Conservation (phyloP, 2,888 invertebrate species). For the Troilus luridus region DNA sequence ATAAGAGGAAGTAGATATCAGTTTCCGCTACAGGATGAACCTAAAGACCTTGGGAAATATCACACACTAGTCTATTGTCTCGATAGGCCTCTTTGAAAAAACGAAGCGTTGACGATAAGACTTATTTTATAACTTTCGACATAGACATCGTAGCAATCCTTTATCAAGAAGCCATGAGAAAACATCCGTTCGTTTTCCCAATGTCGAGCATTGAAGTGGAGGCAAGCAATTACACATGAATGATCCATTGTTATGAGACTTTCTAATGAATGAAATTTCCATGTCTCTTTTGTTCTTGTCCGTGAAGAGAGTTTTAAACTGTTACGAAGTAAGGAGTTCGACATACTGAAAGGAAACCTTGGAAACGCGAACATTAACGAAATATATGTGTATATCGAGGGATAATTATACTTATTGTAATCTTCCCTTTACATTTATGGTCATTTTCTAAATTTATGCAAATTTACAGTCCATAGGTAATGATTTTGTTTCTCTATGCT, state of each 20-base stretch:
- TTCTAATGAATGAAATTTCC: neutral
- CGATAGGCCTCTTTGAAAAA: neutral
- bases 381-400: no score
- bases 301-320: neutral
- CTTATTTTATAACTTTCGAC: neutral
- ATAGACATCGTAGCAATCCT: neutral
- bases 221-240: neutral
- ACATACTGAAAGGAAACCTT: neutral
- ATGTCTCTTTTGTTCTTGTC: neutral
- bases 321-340: neutral
- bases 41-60: neutral
- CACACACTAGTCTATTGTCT: neutral
- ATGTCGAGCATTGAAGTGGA: neutral
- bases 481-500: no score
- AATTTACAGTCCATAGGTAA: no score
- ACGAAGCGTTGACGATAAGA: neutral
- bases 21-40: neutral
- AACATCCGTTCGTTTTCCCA: neutral
- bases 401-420: no score
- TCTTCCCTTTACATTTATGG: no score
- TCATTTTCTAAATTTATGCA: no score
- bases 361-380: neutral
- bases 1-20: neutral
- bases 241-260: neutral
- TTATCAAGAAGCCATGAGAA: neutral